Evolutionary conservation across 2,113 vertebrate species (phyloP).

Genomic region (Epinephelus fuscoguttatus): DNA sequence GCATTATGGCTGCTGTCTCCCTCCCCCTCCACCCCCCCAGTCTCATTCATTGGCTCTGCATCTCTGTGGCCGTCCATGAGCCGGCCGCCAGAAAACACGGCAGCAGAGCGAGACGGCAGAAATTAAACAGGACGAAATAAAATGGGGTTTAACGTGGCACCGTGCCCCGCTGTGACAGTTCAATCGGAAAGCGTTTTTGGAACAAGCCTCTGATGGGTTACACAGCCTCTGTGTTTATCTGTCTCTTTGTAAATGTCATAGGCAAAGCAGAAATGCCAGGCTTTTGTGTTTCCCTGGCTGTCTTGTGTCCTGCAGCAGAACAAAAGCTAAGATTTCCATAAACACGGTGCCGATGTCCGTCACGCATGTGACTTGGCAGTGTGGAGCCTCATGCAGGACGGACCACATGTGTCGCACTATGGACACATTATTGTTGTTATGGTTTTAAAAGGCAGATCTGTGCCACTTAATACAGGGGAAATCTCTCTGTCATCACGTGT

Average conservation of each 20-base stretch:
- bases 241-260: constrained; percentile 73
- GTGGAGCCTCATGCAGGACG: not conserved
- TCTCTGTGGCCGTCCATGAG: not conserved
- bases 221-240: constrained; percentile 56
- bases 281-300: constrained; percentile 60
- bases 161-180: constrained; percentile 36
- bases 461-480: not conserved
- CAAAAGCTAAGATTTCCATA: constrained; percentile 66
- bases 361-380: constrained; percentile 48
- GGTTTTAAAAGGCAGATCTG: constrained; percentile 18
- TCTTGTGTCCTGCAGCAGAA: constrained; percentile 55
- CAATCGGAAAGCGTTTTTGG: constrained; percentile 48
- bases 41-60: constrained; percentile 5
- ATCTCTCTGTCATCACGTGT: constrained; percentile 3
- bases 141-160: constrained; percentile 54
- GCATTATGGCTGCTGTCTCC: constrained; percentile 25
- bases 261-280: constrained; percentile 65
- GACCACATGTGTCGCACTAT: constrained; percentile 17
- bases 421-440: not conserved
- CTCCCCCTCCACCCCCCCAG: not conserved
- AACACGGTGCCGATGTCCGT: constrained; percentile 48
- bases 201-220: constrained; percentile 40
- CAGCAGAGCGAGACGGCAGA: constrained; percentile 28
- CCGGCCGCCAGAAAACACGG: constrained; percentile 13
- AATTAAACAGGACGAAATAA: constrained; percentile 45